Evolutionary conservation across 2,888 invertebrate species (phyloP).

Genomic region (Lobophora halterata): DNA sequence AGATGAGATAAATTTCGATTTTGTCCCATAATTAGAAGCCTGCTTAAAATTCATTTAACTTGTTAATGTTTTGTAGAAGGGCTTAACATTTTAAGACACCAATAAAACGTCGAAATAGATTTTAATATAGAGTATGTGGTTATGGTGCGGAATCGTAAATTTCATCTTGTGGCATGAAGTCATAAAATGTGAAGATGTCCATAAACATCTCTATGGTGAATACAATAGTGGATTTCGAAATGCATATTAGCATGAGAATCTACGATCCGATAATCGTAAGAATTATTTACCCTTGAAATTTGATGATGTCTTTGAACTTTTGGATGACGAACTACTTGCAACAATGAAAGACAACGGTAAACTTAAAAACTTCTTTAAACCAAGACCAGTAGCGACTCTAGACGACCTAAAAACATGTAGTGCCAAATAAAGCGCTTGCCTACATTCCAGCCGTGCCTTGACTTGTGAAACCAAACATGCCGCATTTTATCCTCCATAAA

Average conservation of each 20-base stretch:
- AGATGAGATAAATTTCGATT: slow-evolving; percentile 37
- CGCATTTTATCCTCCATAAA: slow-evolving; percentile 50
- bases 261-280: slow-evolving; percentile 7
- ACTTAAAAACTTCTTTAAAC: slow-evolving; percentile 14
- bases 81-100: slow-evolving; percentile 6
- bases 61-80: slow-evolving; percentile 14
- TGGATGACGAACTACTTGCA: background rate
- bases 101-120: slow-evolving; percentile 12
- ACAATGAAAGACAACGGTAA: slow-evolving; percentile 13
- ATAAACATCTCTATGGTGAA: slow-evolving; percentile 17
- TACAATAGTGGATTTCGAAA: slow-evolving; percentile 20
- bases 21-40: slow-evolving; percentile 35
- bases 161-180: slow-evolving; percentile 19
- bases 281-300: background rate
- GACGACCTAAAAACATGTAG: slow-evolving; percentile 36
- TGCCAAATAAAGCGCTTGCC: slow-evolving; percentile 49
- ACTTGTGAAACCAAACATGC: slow-evolving; percentile 45
- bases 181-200: slow-evolving; percentile 17
- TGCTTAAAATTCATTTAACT: slow-evolving; percentile 22
- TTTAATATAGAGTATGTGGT: slow-evolving; percentile 14
- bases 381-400: slow-evolving; percentile 19
- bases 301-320: background rate
- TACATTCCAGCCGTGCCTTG: slow-evolving; percentile 48
- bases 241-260: slow-evolving; percentile 17
- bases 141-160: slow-evolving; percentile 20